phyloP scores from a whole-genome alignment of 2,113 vertebrate genomes.

The Corynorhinus townsendii region DNA sequence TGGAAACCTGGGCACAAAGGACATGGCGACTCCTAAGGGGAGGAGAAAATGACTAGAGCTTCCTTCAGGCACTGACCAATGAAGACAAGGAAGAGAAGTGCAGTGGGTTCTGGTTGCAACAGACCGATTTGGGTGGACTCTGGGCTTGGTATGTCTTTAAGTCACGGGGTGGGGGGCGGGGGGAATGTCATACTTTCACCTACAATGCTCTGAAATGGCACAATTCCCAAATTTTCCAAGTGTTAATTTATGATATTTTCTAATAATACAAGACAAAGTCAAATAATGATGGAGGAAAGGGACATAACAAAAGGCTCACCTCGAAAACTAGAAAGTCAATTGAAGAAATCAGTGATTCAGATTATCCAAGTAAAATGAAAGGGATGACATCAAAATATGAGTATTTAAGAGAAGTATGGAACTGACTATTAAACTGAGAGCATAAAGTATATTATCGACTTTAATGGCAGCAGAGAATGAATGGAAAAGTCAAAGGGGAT shows the following conservation, averaged over 20 bases:
- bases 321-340: background rate
- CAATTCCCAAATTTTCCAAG: background rate
- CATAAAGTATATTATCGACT: background rate
- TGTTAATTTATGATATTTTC: background rate
- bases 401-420: background rate
- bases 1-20: background rate
- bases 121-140: background rate
- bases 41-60: no score
- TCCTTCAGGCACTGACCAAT: no score
- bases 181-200: background rate
- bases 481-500: background rate
- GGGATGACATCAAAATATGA: background rate
- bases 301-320: background rate
- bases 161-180: no score
- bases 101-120: fast-evolving
- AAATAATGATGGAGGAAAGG: background rate
- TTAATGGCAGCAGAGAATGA: background rate
- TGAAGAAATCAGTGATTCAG: background rate
- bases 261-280: background rate
- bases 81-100: background rate
- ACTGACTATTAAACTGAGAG: background rate
- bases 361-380: background rate
- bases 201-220: background rate
- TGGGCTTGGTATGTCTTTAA: background rate
- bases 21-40: fast-evolving